Evolutionary conservation across 1,140 invertebrate genomes (phyloP), one percentile per base, ranked within the genome.

Genomic region (Hycleus cichorii): DNA sequence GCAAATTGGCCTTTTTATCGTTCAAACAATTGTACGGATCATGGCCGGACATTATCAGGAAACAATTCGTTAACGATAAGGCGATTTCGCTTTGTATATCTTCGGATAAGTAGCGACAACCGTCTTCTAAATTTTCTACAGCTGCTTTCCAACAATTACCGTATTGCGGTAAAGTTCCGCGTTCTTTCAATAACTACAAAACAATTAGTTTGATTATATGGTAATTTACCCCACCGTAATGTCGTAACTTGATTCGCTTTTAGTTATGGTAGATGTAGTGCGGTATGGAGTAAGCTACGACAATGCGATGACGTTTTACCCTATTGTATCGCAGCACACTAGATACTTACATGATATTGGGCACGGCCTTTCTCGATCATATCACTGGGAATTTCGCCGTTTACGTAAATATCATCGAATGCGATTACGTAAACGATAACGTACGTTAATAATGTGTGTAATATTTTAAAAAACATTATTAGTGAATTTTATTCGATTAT

Each of bases 61-160:
- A 87, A 72, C 86, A 88, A 66, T 86, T 83, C 2, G 83, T 76
- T 64, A 87, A 79, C n/a, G 73, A 66, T 32, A 87, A 69, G 5
- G 85, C 81, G 25, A 88, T 72, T 12, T 80, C 65, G 27, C 77
- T 79, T 71, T 87, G 85, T 12, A 77, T 70, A 10, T 82, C 73
- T 65, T 86, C 83, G 11, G 78, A 79, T 40, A 88, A 66, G 24
- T 74, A 70, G 40, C 79, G 73, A 69, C 85, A 88, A 8, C 77
- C 80, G 39, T 63, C 67, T 58, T 85, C 66, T 2, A 86, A 67
- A 32, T 74, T 59, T 54, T 74, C 63, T 3, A 87, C 57, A 2
- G 83, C 82, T 60, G 72, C 62, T 46, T 75, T 80, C 85, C 85
- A 88, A 64, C 85, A 88, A 18, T 64, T 62, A 10, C 84, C 82